Evolutionary conservation across 2,797 vertebrate genomes (phyloP), one percentile per base, ranked within the genome.

Genomic region (Chaunax sp.): DNA sequence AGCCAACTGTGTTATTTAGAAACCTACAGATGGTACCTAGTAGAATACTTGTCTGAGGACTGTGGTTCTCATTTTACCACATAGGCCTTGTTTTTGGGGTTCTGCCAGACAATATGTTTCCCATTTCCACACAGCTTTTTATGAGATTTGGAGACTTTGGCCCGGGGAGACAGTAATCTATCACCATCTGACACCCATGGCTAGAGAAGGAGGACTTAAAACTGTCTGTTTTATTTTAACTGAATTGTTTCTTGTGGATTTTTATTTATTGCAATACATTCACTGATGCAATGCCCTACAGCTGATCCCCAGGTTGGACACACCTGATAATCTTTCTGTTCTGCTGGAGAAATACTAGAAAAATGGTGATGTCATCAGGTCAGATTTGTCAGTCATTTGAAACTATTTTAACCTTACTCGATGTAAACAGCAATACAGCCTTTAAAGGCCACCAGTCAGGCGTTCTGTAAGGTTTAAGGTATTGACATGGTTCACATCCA

Each of bases 81-180:
- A 66, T 33, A 26, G 35, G 65, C 22, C n/a, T 66, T 22, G 0
- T 46, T 44, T 59, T 52, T 16, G 54, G 25, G 28, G 60, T 59
- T 64, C 19, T 57, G 44, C 61, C 57, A 76, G 56, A 61, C 70
- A 78, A 57, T 56, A 49, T 66, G 57, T 84, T 87, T 85, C 81
- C 49, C 18, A 52, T 67, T 80, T 71, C 53, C 35, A 55, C 66
- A 52, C 53, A 61, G 44, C 19, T 49, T 83, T 87, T 84, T 64
- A 69, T 58, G 54, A 69, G 54, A 53, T 70, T 53, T 78, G 50
- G 28, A 71, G 38, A 41, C 40, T 8, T 65, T 38, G 51, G 33
- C 54, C 28, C 40, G 60, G 18, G 38, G 53, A 44, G 12, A 59
- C 50, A 64, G 64, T 15, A 25, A 33, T 73, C 41, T 67, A 58